Conservation (phyloP, 2,113 vertebrate species). For the Dasyprocta punctata region DNA sequence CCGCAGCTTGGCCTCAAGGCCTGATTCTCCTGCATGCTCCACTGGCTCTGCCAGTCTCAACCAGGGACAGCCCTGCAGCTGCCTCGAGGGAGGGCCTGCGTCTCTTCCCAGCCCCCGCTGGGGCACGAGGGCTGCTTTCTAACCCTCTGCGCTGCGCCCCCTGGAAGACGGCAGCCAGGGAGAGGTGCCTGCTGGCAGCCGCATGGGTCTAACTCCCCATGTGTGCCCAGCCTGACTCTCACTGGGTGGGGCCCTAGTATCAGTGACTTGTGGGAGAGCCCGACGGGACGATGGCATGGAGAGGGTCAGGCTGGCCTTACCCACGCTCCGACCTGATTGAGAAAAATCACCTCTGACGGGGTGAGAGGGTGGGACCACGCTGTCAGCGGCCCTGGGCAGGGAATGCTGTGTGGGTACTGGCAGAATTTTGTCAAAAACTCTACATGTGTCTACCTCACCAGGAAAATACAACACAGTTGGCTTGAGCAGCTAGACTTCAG, state of each 20-base stretch:
- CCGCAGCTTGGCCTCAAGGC: neutral
- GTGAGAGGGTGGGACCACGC: no score
- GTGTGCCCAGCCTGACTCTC: neutral
- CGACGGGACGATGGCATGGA: neutral
- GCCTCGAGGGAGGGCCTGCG: neutral
- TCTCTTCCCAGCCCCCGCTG: neutral
- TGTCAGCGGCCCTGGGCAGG: accelerated
- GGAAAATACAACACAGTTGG: neutral
- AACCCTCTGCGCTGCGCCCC: neutral
- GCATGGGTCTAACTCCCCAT: no score
- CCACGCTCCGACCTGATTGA: neutral
- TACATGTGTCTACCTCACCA: neutral
- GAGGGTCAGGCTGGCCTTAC: neutral
- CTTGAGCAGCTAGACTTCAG: neutral
- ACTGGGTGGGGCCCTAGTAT: neutral
- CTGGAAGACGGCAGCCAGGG: neutral
- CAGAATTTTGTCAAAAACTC: neutral
- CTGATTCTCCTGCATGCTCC: neutral
- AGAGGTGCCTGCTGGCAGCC: neutral
- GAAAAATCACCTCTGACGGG: neutral
- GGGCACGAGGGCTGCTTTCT: no score
- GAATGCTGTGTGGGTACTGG: neutral
- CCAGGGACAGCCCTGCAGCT: neutral
- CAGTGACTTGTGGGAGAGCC: neutral
- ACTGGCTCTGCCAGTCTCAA: neutral